Conservation (phyloP, 2,113 vertebrate genomes). For the Ceyx melanurus region DNA sequence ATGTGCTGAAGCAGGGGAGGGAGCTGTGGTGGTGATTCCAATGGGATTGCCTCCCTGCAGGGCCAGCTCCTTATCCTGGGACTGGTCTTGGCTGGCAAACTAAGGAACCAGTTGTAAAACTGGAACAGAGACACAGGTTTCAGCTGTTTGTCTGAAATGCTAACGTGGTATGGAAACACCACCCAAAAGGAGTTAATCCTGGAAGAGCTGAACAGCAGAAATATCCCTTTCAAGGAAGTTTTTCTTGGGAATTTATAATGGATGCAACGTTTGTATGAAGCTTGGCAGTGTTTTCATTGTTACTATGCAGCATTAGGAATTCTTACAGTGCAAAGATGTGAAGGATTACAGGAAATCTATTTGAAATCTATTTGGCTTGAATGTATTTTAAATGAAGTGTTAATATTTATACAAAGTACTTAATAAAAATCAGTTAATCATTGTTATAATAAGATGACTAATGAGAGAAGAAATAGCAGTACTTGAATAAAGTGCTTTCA, state of each 20-base stretch:
- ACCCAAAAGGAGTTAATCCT: not conserved
- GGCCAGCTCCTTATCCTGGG: not conserved
- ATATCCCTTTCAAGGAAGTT: not conserved
- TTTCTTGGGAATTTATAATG: not conserved
- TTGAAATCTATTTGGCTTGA: not conserved
- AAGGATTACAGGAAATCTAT: not conserved
- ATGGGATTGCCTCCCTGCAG: not conserved
- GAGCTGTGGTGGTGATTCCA: not conserved
- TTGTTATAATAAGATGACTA: not conserved
- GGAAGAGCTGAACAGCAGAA: not conserved
- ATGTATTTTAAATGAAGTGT: not conserved
- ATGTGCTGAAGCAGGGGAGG: not conserved
- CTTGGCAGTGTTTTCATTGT: not conserved
- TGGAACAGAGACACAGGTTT: not conserved
- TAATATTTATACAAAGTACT: not conserved
- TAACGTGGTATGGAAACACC: fast-evolving
- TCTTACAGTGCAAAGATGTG: not conserved
- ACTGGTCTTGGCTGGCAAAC: not conserved
- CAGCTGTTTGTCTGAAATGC: not conserved
- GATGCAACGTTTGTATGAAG: not conserved
- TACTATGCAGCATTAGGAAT: not conserved
- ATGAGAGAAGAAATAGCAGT: not conserved
- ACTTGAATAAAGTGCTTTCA: not conserved
- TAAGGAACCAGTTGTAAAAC: not conserved
- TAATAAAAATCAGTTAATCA: not conserved